Evolutionary conservation across 1,140 invertebrate genomes (phyloP).

Genomic region (Drosophila ercepeae): DNA sequence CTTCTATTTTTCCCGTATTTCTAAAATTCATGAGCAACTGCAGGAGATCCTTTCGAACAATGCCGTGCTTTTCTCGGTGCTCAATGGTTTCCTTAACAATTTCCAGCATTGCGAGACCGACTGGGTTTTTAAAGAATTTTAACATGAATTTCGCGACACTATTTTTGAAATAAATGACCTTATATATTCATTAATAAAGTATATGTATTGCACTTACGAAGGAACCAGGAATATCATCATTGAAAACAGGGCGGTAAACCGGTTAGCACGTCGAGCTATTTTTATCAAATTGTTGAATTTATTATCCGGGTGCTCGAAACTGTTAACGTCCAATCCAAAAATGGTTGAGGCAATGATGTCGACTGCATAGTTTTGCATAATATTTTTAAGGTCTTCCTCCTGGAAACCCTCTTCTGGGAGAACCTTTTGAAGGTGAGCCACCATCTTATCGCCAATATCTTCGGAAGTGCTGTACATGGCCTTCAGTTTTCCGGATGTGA

Average conservation of each 20-base stretch:
- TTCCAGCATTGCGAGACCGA: conserved; percentile 42
- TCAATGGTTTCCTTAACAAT: conserved; percentile 85
- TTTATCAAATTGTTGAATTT: conserved; percentile 55
- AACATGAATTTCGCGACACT: conserved; percentile 56
- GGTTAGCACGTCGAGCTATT: conserved; percentile 5
- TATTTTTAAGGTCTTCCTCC: conserved; percentile 59
- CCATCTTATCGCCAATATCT: conserved; percentile 83
- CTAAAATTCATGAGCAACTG: conserved; percentile 85
- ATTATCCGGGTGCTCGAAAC: conserved; percentile 66
- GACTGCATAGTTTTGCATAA: conserved; percentile 69
- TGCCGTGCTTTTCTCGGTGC: conserved; percentile 84
- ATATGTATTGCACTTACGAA: conserved; percentile 45
- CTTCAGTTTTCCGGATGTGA: conserved; percentile 86
- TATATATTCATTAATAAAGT: not conserved
- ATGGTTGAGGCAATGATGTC: conserved; percentile 74
- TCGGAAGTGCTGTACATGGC: conserved; percentile 85
- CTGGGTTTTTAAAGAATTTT: conserved; percentile 35
- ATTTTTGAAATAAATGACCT: not conserved
- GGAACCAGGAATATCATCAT: conserved; percentile 67
- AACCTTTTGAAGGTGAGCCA: conserved; percentile 47
- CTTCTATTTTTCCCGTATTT: conserved; percentile 82
- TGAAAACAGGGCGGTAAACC: conserved; percentile 30
- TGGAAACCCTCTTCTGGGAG: conserved; percentile 39
- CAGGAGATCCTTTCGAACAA: conserved; percentile 85
- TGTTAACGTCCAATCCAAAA: conserved; percentile 73